phyloP scores from a whole-genome alignment of 2,113 vertebrate species.

The Diadophis punctatus region DNA sequence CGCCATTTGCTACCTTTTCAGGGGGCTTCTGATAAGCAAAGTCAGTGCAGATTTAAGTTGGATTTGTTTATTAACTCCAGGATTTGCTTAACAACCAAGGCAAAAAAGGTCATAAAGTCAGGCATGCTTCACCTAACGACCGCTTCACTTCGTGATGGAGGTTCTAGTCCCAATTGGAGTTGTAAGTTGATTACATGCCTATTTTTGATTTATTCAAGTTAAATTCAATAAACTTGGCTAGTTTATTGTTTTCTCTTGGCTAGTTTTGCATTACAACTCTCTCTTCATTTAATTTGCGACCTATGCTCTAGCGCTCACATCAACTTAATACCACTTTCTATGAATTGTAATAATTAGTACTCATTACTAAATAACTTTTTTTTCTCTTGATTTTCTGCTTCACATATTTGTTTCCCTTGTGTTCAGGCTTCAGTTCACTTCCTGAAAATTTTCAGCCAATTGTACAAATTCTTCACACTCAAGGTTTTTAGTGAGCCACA shows the following conservation, averaged over 20 bases:
- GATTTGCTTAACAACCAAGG: no score
- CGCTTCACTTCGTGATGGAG: no score
- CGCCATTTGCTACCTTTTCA: no score
- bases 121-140: no score
- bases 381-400: slow-evolving; percentile 5
- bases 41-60: no score
- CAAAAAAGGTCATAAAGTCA: no score
- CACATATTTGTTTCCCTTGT: neutral
- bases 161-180: no score
- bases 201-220: neutral
- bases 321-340: neutral
- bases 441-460: slow-evolving; percentile 43
- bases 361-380: neutral
- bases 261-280: neutral
- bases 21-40: no score
- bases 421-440: slow-evolving; percentile 6
- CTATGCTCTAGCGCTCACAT: neutral
- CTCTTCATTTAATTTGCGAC: neutral
- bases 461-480: slow-evolving; percentile 24
- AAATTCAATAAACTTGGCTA: neutral
- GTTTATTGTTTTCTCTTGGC: neutral
- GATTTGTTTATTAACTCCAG: no score
- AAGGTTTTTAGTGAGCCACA: slow-evolving; percentile 35
- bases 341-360: neutral
- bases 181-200: no score